These are phyloP conservation scores for Aptenodytes forsteri DNA, from an alignment of 2,113 vertebrate genomes.

Conservation along the genomic window DNA sequence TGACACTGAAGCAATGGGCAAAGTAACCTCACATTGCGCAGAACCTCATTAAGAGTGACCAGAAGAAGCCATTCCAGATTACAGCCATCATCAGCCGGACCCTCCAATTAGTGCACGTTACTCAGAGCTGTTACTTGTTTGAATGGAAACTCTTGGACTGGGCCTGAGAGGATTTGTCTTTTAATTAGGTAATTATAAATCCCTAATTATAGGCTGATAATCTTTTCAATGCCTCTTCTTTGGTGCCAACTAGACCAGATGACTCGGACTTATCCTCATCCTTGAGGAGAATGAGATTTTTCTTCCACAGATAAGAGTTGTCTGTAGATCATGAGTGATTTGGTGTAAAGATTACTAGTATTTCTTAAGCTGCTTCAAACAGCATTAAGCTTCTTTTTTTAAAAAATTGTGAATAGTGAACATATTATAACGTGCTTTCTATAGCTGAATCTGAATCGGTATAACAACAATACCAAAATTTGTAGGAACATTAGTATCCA, in stretches of 20 bases:
- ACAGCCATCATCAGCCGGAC: constrained; percentile 18
- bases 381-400: background rate
- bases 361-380: constrained; percentile 25
- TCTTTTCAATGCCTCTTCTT: constrained; percentile 75
- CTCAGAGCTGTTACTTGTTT: background rate
- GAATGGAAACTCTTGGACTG: constrained; percentile 49
- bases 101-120: background rate
- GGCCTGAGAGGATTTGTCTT: constrained; percentile 74
- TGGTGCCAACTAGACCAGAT: constrained; percentile 65
- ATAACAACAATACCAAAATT: background rate
- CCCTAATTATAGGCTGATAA: constrained; percentile 80
- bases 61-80: constrained; percentile 75
- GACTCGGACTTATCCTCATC: constrained; percentile 45
- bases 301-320: constrained; percentile 36
- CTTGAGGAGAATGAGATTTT: constrained; percentile 56
- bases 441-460: background rate
- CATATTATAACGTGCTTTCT: background rate
- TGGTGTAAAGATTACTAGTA: constrained; percentile 23
- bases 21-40: constrained; percentile 20
- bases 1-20: background rate
- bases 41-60: constrained; percentile 59
- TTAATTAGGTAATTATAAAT: constrained; percentile 87
- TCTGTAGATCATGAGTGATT: background rate
- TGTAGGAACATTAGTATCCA: background rate
- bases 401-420: background rate